Evolutionary conservation across 1,140 invertebrate species (phyloP).

Genomic region (Hirudo medicinalis): DNA sequence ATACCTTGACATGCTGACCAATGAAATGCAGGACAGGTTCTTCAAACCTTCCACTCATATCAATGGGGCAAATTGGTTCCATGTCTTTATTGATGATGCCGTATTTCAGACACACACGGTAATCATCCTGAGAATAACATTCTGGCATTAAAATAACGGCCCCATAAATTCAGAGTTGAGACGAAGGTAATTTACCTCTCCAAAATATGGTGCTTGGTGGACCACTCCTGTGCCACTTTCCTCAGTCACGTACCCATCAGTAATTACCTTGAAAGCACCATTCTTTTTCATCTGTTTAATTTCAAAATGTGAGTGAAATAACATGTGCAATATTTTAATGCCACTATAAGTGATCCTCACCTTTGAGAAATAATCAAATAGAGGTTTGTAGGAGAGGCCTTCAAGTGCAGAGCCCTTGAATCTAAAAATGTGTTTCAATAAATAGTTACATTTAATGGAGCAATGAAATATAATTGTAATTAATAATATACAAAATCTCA

Average conservation of each 20-base stretch:
- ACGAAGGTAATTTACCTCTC: constrained; percentile 50
- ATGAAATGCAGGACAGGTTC: constrained; percentile 73
- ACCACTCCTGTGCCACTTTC: constrained; percentile 97
- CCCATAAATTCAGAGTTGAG: neutral
- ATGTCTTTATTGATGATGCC: constrained; percentile 41
- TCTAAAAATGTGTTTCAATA: constrained; percentile 26
- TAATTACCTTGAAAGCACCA: constrained; percentile 71
- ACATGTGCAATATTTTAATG: too few relatives aligned
- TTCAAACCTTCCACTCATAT: constrained; percentile 74
- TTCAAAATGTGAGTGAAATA: too few relatives aligned
- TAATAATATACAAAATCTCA: constrained; percentile 21
- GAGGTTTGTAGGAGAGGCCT: constrained; percentile 71
- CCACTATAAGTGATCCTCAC: constrained; percentile 29
- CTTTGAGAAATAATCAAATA: constrained; percentile 74
- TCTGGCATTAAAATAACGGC: constrained; percentile 56
- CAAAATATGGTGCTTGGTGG: constrained; percentile 97
- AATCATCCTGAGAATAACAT: constrained; percentile 34
- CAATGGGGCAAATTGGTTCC: constrained; percentile 77
- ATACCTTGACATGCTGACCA: constrained; percentile 84
- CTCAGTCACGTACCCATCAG: constrained; percentile 83
- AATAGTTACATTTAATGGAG: neutral
- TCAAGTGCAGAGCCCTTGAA: constrained; percentile 68
- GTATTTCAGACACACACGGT: constrained; percentile 35
- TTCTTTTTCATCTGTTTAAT: constrained; percentile 43
- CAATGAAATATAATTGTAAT: neutral